Evolutionary conservation across 2,797 vertebrate genomes (phyloP).

Genomic region (Macrochelys suwanniensis): DNA sequence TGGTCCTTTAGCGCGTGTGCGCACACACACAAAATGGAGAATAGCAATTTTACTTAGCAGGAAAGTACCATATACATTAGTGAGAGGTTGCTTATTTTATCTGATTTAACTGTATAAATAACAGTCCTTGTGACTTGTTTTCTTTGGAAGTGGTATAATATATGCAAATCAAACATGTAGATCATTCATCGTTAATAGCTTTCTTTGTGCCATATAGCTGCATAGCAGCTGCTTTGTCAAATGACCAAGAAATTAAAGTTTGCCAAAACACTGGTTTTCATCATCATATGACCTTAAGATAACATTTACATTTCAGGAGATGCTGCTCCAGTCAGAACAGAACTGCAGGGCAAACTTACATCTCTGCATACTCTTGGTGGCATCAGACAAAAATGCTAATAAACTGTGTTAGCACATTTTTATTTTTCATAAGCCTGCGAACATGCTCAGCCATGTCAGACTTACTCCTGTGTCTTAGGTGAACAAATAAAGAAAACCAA

Average conservation of each 20-base stretch:
- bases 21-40: not conserved
- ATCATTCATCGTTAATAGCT: slow-evolving; percentile 38
- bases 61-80: not conserved
- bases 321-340: slow-evolving; percentile 63
- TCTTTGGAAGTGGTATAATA: slow-evolving; percentile 32
- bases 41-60: not conserved
- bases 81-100: slow-evolving; percentile 6
- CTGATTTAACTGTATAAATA: slow-evolving; percentile 24
- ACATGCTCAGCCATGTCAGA: slow-evolving; percentile 60
- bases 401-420: slow-evolving; percentile 60
- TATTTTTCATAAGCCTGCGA: slow-evolving; percentile 67
- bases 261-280: slow-evolving; percentile 71
- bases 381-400: slow-evolving; percentile 59
- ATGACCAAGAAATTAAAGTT: slow-evolving; percentile 70
- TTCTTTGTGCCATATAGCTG: slow-evolving; percentile 41
- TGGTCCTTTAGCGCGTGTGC: not conserved
- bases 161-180: slow-evolving; percentile 46
- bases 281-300: slow-evolving; percentile 76
- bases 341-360: slow-evolving; percentile 54
- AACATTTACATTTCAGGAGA: slow-evolving; percentile 73
- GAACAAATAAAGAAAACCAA: slow-evolving; percentile 65
- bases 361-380: slow-evolving; percentile 34
- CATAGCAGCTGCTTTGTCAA: slow-evolving; percentile 71
- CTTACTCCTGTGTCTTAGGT: slow-evolving; percentile 58
- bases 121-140: not conserved